phyloP scores from a whole-genome alignment of 2,113 vertebrate species.

The Nettapus auritus region DNA sequence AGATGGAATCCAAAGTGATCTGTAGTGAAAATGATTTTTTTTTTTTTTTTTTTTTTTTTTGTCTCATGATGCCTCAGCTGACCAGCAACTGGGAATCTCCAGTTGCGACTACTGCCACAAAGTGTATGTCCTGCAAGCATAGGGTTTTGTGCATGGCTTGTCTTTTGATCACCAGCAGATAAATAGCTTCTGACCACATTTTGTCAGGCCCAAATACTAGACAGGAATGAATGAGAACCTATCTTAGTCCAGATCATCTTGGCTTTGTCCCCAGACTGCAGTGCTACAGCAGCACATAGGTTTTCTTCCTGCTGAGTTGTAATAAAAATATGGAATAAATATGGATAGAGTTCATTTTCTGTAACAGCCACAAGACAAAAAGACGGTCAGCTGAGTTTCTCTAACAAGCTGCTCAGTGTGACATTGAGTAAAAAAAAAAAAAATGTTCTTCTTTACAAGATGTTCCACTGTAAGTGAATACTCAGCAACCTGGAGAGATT shows the following conservation, averaged over 20 bases:
- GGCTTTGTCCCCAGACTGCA: not conserved
- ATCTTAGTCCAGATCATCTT: not conserved
- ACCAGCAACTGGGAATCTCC: not conserved
- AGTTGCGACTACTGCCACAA: not conserved
- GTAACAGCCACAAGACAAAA: not conserved
- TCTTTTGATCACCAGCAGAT: not conserved
- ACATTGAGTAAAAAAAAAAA: not conserved
- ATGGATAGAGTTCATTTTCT: not conserved
- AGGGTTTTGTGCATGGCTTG: not conserved
- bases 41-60: not conserved
- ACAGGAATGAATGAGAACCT: not conserved
- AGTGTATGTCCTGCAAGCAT: not conserved
- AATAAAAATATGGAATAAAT: not conserved
- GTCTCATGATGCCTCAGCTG: accelerated
- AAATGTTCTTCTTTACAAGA: not conserved
- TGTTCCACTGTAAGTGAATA: not conserved
- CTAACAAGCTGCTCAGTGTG: not conserved
- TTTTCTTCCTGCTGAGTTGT: not conserved
- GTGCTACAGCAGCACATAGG: not conserved
- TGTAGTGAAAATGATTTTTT: not conserved
- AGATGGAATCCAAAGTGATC: not conserved
- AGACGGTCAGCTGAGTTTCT: not conserved
- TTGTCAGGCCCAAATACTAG: not conserved
- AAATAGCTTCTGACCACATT: not conserved
- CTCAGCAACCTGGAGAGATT: not conserved